phyloP scores from a whole-genome alignment of 2,113 vertebrate species.

The Paracanthobrama guichenoti region DNA sequence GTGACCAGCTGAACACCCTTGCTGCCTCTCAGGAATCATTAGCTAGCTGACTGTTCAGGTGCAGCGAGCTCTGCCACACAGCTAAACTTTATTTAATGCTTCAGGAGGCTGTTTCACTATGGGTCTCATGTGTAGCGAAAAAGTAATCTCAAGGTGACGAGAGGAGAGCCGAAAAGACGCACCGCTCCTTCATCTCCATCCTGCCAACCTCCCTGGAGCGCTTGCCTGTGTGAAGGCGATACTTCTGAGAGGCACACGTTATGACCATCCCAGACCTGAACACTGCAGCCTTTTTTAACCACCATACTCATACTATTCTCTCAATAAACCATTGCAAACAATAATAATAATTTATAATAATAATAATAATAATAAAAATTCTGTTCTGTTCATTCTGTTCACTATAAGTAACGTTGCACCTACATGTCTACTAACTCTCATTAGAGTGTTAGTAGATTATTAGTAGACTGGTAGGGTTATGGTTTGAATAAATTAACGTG shows the following conservation, averaged over 20 bases:
- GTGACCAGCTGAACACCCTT: slow-evolving; percentile 43
- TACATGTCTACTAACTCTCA: too few species aligned
- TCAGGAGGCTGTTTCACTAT: slow-evolving; percentile 61
- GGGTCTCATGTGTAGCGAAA: slow-evolving; percentile 62
- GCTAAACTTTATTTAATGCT: slow-evolving; percentile 68
- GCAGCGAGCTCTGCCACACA: slow-evolving; percentile 53
- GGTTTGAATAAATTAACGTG: too few species aligned
- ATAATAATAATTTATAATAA: not conserved
- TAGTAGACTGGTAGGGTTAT: too few species aligned
- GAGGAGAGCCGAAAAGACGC: slow-evolving; percentile 34
- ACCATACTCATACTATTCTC: not conserved
- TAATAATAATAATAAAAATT: too few species aligned
- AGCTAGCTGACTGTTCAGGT: slow-evolving; percentile 58
- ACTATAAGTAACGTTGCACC: too few species aligned
- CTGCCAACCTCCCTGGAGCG: slow-evolving; percentile 37
- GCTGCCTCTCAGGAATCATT: slow-evolving; percentile 55
- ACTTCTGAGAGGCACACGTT: slow-evolving; percentile 36
- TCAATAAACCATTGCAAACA: not conserved
- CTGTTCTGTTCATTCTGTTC: too few species aligned
- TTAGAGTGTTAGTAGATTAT: too few species aligned
- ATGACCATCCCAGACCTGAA: slow-evolving; percentile 2
- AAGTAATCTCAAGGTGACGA: slow-evolving; percentile 61
- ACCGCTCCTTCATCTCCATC: slow-evolving; percentile 48
- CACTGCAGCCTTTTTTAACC: not conserved
- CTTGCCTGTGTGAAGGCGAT: slow-evolving; percentile 33